Evolutionary conservation across 2,888 invertebrate genomes (phyloP).

Genomic region (Stenodera caucasica): DNA sequence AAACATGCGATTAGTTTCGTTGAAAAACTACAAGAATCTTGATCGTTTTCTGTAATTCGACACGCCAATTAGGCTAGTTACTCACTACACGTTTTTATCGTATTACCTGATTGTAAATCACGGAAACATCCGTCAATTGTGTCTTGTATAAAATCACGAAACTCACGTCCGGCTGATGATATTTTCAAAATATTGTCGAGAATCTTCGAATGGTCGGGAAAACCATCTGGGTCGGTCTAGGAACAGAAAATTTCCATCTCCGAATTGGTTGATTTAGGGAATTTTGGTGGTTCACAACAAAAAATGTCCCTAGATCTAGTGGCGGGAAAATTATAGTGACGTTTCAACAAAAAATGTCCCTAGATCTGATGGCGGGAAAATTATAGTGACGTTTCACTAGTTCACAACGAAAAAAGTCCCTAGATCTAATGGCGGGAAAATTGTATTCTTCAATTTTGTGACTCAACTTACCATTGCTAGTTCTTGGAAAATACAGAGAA

Average conservation of each 20-base stretch:
- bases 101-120: constrained; percentile 37
- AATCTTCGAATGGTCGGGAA: constrained; percentile 68
- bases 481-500: constrained; percentile 72
- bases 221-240: constrained; percentile 64
- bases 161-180: constrained; percentile 64
- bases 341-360: no score
- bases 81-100: no score
- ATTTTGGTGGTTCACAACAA: no score
- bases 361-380: no score
- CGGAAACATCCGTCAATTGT: constrained; percentile 73
- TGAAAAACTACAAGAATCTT: constrained; percentile 68
- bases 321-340: no score
- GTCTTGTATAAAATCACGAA: constrained; percentile 71
- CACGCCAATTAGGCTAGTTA: neutral
- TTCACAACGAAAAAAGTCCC: no score
- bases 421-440: no score
- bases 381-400: no score
- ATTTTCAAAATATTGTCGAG: constrained; percentile 64
- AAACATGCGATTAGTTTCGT: constrained; percentile 68
- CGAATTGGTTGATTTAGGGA: no score
- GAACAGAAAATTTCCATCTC: no score
- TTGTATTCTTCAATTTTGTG: no score
- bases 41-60: constrained; percentile 54
- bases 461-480: constrained; percentile 68
- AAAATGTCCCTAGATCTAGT: no score